These are phyloP conservation scores for Chouioia cunea DNA, from an alignment of 2,888 invertebrate species.

Conservation along the genomic window DNA sequence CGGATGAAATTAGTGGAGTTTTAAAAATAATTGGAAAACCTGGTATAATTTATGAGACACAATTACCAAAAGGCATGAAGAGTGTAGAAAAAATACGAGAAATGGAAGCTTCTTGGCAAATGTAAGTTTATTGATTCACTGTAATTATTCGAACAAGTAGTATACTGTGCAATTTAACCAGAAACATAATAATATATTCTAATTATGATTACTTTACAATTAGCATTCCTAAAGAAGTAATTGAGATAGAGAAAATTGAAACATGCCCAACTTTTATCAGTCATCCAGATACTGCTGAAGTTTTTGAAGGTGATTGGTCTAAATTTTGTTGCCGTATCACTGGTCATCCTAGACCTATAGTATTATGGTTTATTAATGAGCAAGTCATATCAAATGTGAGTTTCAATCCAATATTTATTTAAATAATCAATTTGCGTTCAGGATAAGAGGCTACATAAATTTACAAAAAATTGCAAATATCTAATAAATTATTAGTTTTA, in stretches of 20 bases:
- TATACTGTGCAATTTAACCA: neutral
- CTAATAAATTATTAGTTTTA: constrained; percentile 25
- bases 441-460: too few species aligned
- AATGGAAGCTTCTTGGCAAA: constrained; percentile 96
- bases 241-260: constrained; percentile 83
- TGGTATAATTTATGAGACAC: constrained; percentile 95
- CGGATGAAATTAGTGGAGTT: constrained; percentile 89
- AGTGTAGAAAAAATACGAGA: constrained; percentile 94
- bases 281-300: constrained; percentile 90
- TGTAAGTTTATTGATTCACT: constrained; percentile 73
- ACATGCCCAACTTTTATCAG: constrained; percentile 93
- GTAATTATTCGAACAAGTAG: neutral
- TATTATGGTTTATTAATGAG: constrained; percentile 98
- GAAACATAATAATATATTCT: constrained; percentile 5
- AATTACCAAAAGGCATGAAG: constrained; percentile 96
- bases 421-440: too few species aligned
- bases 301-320: constrained; percentile 96
- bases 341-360: constrained; percentile 95
- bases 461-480: constrained; percentile 6
- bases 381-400: constrained; percentile 91
- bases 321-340: constrained; percentile 98
- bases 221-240: constrained; percentile 82
- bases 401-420: constrained; percentile 42
- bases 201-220: constrained; percentile 31
- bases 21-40: constrained; percentile 92